Conservation (phyloP, 2,113 vertebrate genomes). For the Myxocyprinus asiaticus region DNA sequence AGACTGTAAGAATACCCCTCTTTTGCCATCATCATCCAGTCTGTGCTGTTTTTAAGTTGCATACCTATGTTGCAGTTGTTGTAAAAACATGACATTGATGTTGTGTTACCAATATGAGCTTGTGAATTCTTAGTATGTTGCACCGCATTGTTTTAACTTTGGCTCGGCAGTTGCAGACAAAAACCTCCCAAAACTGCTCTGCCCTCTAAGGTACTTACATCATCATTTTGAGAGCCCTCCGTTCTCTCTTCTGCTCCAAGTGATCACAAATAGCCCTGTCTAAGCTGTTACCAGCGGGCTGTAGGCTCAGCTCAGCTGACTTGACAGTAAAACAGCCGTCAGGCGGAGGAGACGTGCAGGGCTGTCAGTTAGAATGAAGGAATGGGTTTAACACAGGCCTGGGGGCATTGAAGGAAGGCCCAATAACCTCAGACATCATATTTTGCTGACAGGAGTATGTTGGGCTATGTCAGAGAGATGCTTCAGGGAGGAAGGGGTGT, state of each 20-base stretch:
- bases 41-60: no score
- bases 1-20: no score
- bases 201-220: background rate
- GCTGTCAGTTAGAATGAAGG: slow-evolving; percentile 36
- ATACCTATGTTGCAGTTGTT: no score
- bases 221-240: slow-evolving; percentile 6
- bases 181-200: background rate
- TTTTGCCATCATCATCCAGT: no score
- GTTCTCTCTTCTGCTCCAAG: background rate
- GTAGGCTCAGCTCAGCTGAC: slow-evolving; percentile 15
- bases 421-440: slow-evolving; percentile 26
- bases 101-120: no score
- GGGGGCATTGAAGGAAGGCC: slow-evolving; percentile 13
- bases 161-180: background rate
- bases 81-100: no score
- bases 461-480: slow-evolving; percentile 58
- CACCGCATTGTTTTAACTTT: background rate
- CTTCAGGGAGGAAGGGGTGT: slow-evolving; percentile 28
- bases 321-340: slow-evolving; percentile 19
- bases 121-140: background rate
- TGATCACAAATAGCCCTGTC: slow-evolving; percentile 14
- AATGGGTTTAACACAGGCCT: slow-evolving; percentile 25
- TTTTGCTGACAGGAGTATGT: slow-evolving; percentile 39
- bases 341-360: slow-evolving; percentile 12
- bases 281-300: background rate